Evolutionary conservation across 37 sponge, comb jelly and placozoan species (phyloP).

Genomic region (Hexactinellida sp.): DNA sequence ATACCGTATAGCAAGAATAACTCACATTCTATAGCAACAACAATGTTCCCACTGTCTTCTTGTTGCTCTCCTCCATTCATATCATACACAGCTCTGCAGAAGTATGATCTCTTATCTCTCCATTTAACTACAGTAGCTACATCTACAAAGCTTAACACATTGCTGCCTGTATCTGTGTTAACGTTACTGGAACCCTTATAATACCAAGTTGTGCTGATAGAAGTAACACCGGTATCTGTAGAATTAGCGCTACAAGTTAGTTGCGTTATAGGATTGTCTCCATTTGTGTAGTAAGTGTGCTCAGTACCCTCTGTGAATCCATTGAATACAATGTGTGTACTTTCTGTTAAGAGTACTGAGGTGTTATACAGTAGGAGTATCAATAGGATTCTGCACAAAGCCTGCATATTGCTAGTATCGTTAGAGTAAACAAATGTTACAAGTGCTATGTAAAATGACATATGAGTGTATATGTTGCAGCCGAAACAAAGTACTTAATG

Average conservation of each 20-base stretch:
- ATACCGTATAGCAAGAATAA: no score
- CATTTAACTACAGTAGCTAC: no score
- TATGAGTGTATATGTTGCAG: no score
- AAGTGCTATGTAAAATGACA: no score
- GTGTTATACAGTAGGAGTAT: no score
- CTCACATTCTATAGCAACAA: no score
- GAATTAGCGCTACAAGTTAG: background rate
- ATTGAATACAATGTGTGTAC: background rate
- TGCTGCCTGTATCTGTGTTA: background rate
- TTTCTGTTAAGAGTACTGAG: no score
- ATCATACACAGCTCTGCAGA: background rate
- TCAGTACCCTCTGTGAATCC: background rate
- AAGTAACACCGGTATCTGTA: background rate
- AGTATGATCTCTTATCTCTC: background rate
- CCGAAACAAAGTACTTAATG: no score
- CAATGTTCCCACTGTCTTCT: background rate
- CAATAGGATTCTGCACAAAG: no score
- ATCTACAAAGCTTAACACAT: no score
- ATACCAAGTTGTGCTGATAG: background rate
- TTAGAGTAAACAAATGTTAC: no score
- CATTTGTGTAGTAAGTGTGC: conserved; percentile 6
- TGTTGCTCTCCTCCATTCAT: background rate
- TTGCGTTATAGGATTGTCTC: background rate
- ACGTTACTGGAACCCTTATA: background rate
- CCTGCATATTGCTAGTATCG: no score